These are phyloP conservation scores for Lepus timidus DNA, from an alignment of 2,113 vertebrate genomes.

Conservation along the genomic window DNA sequence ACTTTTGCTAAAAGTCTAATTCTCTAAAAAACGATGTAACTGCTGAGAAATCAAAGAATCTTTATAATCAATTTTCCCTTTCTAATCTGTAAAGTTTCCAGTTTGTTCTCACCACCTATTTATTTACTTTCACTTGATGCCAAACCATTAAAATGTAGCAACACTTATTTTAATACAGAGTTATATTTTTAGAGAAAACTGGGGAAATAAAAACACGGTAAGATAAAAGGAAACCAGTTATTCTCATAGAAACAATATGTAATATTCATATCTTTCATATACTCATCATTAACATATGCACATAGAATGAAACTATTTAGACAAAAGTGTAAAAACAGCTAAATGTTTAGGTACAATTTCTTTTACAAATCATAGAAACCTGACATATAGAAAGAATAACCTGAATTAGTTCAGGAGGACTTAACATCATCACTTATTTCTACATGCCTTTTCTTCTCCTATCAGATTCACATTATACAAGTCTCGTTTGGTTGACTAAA, in stretches of 20 bases:
- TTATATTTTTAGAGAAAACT: background rate
- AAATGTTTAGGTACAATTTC: background rate
- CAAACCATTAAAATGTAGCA: slow-evolving; percentile 28
- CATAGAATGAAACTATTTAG: background rate
- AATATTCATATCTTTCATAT: background rate
- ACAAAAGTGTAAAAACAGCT: background rate
- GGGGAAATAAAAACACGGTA: background rate
- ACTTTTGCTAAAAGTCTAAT: slow-evolving; percentile 50
- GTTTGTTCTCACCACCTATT: background rate
- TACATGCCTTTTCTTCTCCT: background rate
- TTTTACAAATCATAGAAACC: background rate
- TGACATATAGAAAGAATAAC: background rate
- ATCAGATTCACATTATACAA: background rate
- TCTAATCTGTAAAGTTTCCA: background rate
- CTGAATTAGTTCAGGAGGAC: background rate
- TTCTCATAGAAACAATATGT: slow-evolving; percentile 18
- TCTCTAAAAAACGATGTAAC: slow-evolving; percentile 40
- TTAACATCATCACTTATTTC: background rate
- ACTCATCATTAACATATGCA: slow-evolving; percentile 7
- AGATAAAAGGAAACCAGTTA: background rate
- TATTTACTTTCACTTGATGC: background rate
- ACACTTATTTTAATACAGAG: background rate
- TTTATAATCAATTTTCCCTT: background rate
- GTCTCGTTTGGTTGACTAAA: background rate
- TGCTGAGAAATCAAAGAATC: background rate